Conservation (phyloP, 2,888 invertebrate species). For the Serrognathus titanus region DNA sequence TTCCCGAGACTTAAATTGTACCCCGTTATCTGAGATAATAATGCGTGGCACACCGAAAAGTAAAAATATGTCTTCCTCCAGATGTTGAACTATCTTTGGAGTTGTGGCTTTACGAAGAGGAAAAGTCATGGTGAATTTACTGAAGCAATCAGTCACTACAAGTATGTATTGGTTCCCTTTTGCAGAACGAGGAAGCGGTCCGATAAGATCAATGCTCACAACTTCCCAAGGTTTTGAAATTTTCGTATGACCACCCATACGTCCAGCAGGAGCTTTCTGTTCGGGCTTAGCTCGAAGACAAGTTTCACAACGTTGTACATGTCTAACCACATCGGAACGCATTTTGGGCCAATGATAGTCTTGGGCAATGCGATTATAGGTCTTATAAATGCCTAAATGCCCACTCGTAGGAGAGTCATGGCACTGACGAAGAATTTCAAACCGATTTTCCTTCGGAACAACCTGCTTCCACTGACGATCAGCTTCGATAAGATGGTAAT, state of each 20-base stretch:
- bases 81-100: neutral
- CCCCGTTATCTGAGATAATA: neutral
- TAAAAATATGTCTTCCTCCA: neutral
- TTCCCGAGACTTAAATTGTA: no score
- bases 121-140: neutral
- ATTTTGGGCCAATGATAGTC: neutral
- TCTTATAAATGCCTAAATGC: neutral
- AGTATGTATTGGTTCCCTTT: neutral
- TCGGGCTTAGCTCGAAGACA: neutral
- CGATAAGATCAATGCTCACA: neutral
- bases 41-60: neutral
- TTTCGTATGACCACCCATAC: neutral
- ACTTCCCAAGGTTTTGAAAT: neutral
- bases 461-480: neutral
- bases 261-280: neutral
- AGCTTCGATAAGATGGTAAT: neutral
- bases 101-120: neutral
- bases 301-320: neutral
- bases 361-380: neutral
- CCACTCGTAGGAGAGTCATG: neutral
- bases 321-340: neutral
- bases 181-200: neutral
- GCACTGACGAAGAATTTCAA: neutral
- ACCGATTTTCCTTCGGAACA: neutral
- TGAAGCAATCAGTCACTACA: neutral